phyloP scores from a whole-genome alignment of 1,140 invertebrate species.

The fruit fly (Drosophila melanogaster) region Release_6_plus_ISO1_MT NT_033777.3:14039001-14039500 shows the following conservation, averaged over 20 bases:
- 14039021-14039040: slow-evolving; percentile 82
- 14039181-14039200: slow-evolving; percentile 79
- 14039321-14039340: slow-evolving; percentile 19
- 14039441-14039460: no score
- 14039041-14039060: slow-evolving; percentile 73
- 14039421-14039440: no score
- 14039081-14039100: slow-evolving; percentile 64
- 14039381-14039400: no score
- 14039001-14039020: slow-evolving; percentile 28
- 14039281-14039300: slow-evolving; percentile 64
- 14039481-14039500: no score
- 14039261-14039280: slow-evolving; percentile 69
- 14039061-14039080: slow-evolving; percentile 59
- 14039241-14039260: slow-evolving; percentile 74
- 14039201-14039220: slow-evolving; percentile 77
- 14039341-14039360: background rate
- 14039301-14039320: slow-evolving; percentile 29
- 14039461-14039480: no score
- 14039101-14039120: slow-evolving; percentile 54
- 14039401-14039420: no score
- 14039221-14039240: slow-evolving; percentile 83
- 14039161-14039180: slow-evolving; percentile 11
- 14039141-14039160: slow-evolving; percentile 16
- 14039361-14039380: no score
- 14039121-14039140: background rate